phyloP scores from a whole-genome alignment of 2,113 vertebrate species.

The Diglossa brunneiventris region DNA sequence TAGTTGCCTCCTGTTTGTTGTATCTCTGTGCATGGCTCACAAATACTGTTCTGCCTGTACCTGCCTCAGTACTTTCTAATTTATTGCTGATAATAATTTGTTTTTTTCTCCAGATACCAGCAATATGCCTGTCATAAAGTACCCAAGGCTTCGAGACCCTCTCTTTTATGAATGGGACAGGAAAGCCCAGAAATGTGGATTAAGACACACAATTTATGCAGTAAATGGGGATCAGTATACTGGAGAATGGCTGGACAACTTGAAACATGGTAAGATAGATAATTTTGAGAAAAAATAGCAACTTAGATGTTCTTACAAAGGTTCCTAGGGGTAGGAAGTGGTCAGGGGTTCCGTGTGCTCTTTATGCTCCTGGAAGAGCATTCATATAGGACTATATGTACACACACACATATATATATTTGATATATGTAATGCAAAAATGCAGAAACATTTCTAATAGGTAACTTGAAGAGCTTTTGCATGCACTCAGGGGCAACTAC shows the following conservation, averaged over 20 bases:
- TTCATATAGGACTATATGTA: background rate
- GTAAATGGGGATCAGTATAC: slow-evolving; percentile 82
- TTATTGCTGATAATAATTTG: background rate
- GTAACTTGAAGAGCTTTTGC: background rate
- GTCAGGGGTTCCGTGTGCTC: background rate
- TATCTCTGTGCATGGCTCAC: background rate
- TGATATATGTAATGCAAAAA: background rate
- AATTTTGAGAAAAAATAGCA: background rate
- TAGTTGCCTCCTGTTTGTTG: background rate
- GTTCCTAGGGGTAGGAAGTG: background rate
- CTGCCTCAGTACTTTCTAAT: background rate
- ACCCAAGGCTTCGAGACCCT: slow-evolving; percentile 18
- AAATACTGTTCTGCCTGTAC: background rate
- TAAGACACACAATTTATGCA: slow-evolving; percentile 74
- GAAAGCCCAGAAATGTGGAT: slow-evolving; percentile 82
- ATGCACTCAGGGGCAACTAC: background rate
- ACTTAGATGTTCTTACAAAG: background rate
- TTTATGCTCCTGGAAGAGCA: background rate
- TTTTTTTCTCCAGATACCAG: background rate
- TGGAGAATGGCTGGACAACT: slow-evolving; percentile 87
- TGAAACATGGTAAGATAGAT: slow-evolving; percentile 83
- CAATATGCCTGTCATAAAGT: slow-evolving; percentile 80
- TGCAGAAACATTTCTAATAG: background rate
- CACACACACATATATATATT: background rate
- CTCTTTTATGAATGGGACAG: slow-evolving; percentile 75